Evolutionary conservation across 2,888 invertebrate genomes (phyloP).

Genomic region (Archaeoteleia sp.): DNA sequence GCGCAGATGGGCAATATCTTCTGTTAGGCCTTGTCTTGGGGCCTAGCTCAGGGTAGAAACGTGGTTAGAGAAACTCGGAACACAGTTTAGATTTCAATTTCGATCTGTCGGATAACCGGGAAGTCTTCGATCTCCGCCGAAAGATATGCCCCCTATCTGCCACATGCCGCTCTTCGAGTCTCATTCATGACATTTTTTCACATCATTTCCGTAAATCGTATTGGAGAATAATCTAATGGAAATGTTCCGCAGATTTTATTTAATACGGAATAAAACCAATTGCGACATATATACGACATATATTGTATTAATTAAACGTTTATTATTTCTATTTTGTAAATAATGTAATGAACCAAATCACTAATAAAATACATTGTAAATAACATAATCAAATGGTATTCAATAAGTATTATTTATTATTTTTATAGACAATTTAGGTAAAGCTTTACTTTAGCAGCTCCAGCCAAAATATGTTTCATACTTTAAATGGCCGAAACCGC

Average conservation of each 20-base stretch:
- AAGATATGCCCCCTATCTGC: constrained; percentile 6
- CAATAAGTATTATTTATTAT: too few relatives aligned
- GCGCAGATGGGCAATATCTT: constrained; percentile 42
- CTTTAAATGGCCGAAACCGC: too few relatives aligned
- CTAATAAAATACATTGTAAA: too few relatives aligned
- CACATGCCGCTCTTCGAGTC: constrained; percentile 18
- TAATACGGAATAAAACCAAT: too few relatives aligned
- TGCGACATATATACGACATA: too few relatives aligned
- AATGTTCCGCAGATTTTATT: neutral
- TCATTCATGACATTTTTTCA: constrained; percentile 17
- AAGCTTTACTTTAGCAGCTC: too few relatives aligned
- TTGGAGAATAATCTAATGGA: neutral
- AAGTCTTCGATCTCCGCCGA: constrained; percentile 10
- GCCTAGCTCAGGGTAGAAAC: constrained; percentile 34
- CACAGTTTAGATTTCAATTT: constrained; percentile 38
- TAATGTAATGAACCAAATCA: too few relatives aligned
- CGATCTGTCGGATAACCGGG: constrained; percentile 16
- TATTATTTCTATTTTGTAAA: too few relatives aligned
- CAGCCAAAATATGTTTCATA: too few relatives aligned
- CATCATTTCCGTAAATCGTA: constrained; percentile 2
- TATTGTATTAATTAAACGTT: too few relatives aligned
- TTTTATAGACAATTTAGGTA: too few relatives aligned
- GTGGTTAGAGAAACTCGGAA: constrained; percentile 11
- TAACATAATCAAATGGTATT: too few relatives aligned
- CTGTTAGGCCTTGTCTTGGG: neutral